Conservation (phyloP, 1,140 invertebrate species). For the Ceratina calcarata region DNA sequence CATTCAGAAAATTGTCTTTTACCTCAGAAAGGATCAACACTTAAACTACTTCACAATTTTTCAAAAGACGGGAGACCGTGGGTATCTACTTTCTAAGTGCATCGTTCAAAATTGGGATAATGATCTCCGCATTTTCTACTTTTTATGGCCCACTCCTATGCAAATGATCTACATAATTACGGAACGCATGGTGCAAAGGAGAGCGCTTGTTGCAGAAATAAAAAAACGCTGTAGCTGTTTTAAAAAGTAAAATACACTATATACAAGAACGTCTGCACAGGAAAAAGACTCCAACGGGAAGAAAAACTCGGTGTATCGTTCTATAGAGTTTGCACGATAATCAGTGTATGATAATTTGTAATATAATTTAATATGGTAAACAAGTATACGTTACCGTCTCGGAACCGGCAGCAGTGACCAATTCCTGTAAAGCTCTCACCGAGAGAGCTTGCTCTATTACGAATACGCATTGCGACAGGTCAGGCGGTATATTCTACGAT, state of each 20-base stretch:
- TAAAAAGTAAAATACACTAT: background rate
- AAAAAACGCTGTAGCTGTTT: background rate
- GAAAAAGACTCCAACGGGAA: slow-evolving; percentile 7
- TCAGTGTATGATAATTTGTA: slow-evolving; percentile 15
- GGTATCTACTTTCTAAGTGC: slow-evolving; percentile 60
- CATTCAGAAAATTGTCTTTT: slow-evolving; percentile 61
- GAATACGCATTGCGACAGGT: slow-evolving; percentile 98
- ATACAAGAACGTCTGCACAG: slow-evolving; percentile 25
- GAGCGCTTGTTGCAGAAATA: background rate
- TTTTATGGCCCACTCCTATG: slow-evolving; percentile 70
- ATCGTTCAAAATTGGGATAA: slow-evolving; percentile 45
- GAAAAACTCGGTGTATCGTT: background rate
- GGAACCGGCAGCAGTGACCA: slow-evolving; percentile 94
- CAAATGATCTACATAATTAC: background rate
- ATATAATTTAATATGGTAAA: slow-evolving; percentile 24
- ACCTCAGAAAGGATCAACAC: background rate
- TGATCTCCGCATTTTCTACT: slow-evolving; percentile 28
- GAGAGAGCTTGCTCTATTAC: slow-evolving; percentile 99
- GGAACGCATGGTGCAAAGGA: slow-evolving; percentile 3
- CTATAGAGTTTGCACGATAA: slow-evolving; percentile 6
- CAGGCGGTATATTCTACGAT: slow-evolving; percentile 96
- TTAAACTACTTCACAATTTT: no score
- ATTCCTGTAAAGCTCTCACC: slow-evolving; percentile 98
- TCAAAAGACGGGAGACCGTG: background rate
- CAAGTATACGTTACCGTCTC: slow-evolving; percentile 87